A percentile compares a stretch with the other conserved stretches of the same genome.
Conservation (phyloP, 2,888 invertebrate genomes). For the Lasioglossum pauxillum region DNA sequence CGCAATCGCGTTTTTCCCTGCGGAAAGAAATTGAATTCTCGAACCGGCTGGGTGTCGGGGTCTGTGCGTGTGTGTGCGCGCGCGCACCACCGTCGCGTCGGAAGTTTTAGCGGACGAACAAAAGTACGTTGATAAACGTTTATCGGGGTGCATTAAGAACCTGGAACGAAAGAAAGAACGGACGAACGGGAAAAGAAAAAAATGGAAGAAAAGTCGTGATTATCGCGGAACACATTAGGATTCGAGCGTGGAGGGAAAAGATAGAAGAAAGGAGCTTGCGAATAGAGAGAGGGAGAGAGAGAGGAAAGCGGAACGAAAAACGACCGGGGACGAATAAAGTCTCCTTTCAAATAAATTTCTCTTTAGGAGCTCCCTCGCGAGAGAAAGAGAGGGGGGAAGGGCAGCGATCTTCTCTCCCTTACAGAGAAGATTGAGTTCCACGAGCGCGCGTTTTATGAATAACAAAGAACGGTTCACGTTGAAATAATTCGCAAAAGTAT, state of each 20-base stretch:
- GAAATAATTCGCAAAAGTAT: conserved; percentile 45
- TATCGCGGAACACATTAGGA: conserved; percentile 33
- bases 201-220: conserved; percentile 6
- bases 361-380: conserved; percentile 34
- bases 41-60: neutral
- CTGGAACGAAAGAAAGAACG: neutral
- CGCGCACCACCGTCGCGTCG: neutral
- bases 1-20: conserved; percentile 21
- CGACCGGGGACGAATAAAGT: conserved; percentile 33
- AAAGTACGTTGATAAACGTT: conserved; percentile 45
- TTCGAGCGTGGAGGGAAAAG: neutral
- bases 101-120: neutral
- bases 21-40: conserved; percentile 32
- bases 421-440: conserved; percentile 41
- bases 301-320: neutral
- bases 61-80: neutral
- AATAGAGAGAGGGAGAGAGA: neutral
- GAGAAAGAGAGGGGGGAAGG: neutral
- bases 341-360: conserved; percentile 57
- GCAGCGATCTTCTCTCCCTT: conserved; percentile 42
- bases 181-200: neutral
- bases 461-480: conserved; percentile 31
- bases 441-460: conserved; percentile 48
- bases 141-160: conserved; percentile 25
- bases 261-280: neutral